A percentile compares a stretch with the other conserved stretches of the same genome.
Conservation (phyloP, 2,113 vertebrate species). For the Sinocyclocheilus grahami region DNA sequence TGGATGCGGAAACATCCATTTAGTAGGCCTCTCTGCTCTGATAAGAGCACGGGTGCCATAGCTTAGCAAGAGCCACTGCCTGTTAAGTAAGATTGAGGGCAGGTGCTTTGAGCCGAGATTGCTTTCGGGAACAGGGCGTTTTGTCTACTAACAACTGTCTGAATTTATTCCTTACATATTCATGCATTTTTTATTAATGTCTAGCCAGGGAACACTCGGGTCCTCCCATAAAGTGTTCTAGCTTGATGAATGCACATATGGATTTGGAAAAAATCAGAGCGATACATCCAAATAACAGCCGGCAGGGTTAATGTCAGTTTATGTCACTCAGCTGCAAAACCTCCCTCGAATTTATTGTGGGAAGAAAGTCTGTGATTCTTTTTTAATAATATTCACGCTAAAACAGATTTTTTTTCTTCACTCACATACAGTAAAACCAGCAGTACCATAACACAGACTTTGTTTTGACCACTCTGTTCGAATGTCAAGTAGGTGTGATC, state of each 20-base stretch:
- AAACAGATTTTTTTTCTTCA: background rate
- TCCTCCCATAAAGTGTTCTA: constrained; percentile 29
- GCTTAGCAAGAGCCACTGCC: constrained; percentile 40
- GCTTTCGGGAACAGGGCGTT: constrained; percentile 54
- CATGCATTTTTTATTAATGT: constrained; percentile 60
- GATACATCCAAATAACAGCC: constrained; percentile 33
- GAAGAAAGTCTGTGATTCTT: background rate
- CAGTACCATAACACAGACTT: background rate
- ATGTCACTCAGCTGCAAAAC: constrained; percentile 17
- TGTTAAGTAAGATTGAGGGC: constrained; percentile 61
- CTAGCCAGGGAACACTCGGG: constrained; percentile 41
- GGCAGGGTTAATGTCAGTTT: constrained; percentile 14
- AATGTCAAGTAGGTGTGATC: background rate
- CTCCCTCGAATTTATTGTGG: background rate
- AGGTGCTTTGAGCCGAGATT: constrained; percentile 51
- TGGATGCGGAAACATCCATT: constrained; percentile 29
- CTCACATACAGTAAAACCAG: background rate
- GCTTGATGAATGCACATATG: constrained; percentile 30
- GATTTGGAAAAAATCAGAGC: constrained; percentile 24
- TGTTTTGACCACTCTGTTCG: background rate
- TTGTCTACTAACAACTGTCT: constrained; percentile 57
- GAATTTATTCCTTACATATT: constrained; percentile 60
- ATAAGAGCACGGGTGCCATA: constrained; percentile 33
- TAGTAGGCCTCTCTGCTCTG: constrained; percentile 16
- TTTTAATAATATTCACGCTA: too few species aligned